These are phyloP conservation scores for Diorhabda sublineata DNA, from an alignment of 1,140 invertebrate genomes.

Conservation along the genomic window DNA sequence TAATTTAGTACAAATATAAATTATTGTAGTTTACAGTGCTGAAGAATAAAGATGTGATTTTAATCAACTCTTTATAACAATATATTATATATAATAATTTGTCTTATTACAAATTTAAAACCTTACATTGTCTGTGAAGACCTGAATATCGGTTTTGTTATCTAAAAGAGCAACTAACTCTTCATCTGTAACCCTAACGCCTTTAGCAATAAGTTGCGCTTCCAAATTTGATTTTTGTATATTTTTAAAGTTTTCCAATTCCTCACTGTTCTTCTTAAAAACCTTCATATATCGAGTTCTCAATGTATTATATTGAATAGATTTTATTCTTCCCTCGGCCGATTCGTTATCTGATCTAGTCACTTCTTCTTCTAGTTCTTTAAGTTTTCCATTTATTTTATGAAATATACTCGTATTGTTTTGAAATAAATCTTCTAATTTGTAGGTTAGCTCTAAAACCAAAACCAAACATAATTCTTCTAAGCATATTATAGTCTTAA, in stretches of 20 bases:
- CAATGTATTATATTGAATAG: conserved; percentile 37
- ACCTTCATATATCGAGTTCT: conserved; percentile 32
- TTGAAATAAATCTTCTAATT: conserved; percentile 34
- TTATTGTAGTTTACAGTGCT: no score
- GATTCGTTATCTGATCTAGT: conserved; percentile 22
- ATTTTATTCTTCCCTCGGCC: conserved; percentile 36
- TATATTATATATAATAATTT: not conserved
- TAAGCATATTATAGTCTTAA: not conserved
- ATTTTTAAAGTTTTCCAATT: conserved; percentile 32
- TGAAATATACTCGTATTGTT: conserved; percentile 32
- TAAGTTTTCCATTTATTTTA: conserved; percentile 31
- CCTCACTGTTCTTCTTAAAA: conserved; percentile 29
- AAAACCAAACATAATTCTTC: not conserved
- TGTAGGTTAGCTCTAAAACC: conserved; percentile 33
- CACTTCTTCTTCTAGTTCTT: conserved; percentile 34
- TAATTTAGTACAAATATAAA: no score
- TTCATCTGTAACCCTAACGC: conserved; percentile 33
- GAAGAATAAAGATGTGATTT: no score
- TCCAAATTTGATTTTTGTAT: conserved; percentile 30
- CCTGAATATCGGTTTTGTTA: conserved; percentile 32
- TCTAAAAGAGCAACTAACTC: conserved; percentile 30
- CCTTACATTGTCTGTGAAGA: conserved; percentile 43
- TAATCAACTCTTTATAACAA: not conserved
- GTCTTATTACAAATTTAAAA: not conserved
- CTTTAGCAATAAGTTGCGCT: conserved; percentile 34